Evolutionary conservation across 2,113 vertebrate genomes (phyloP).

Genomic region (Protobothrops flavoviridis): DNA sequence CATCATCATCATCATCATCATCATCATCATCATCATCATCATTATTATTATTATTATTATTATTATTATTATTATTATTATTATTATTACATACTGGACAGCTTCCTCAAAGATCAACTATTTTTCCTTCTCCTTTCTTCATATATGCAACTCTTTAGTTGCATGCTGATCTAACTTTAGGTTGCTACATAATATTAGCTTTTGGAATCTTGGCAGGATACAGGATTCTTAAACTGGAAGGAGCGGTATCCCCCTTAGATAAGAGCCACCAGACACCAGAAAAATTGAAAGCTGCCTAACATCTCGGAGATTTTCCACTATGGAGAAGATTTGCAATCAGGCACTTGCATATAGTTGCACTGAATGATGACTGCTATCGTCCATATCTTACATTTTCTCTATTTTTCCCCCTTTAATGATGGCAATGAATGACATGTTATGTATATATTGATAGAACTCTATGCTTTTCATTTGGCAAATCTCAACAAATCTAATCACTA

Average conservation of each 20-base stretch:
- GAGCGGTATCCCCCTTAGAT: not conserved
- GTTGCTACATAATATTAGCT: not conserved
- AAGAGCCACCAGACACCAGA: not conserved
- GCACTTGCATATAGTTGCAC: slow-evolving; percentile 50
- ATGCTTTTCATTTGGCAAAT: slow-evolving; percentile 50
- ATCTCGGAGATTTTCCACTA: not conserved
- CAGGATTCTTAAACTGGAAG: not conserved
- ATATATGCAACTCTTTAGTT: not conserved
- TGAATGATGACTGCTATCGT: slow-evolving; percentile 41
- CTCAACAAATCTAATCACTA: not conserved
- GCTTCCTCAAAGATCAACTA: not conserved
- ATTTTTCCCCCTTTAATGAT: slow-evolving; percentile 32
- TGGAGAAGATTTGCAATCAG: slow-evolving; percentile 12
- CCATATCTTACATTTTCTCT: slow-evolving; percentile 42
- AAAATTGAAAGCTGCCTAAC: not conserved
- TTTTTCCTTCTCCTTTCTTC: not conserved
- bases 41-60: too few relatives aligned
- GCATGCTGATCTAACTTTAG: not conserved
- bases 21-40: too few relatives aligned
- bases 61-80: too few relatives aligned
- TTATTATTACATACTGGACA: not conserved
- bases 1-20: too few relatives aligned
- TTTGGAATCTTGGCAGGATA: not conserved
- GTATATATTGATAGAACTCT: slow-evolving; percentile 49
- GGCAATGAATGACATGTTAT: slow-evolving; percentile 54